Base-by-base conservation (phyloP, 2,888 invertebrate species). In the Drosophila monieri region DNA sequence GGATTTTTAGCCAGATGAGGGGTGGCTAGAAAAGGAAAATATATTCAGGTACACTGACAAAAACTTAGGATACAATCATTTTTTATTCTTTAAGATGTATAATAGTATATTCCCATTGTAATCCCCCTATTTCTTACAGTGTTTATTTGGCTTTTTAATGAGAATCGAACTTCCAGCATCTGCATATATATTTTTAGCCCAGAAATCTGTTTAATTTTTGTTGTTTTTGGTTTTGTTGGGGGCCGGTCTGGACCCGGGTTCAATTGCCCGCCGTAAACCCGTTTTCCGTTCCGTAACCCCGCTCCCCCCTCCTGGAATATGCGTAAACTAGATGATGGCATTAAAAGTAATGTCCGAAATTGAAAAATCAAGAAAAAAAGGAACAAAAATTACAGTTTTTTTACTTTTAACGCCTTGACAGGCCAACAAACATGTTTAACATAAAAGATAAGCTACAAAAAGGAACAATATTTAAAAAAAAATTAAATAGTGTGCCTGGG, bases 281-380 rank as follows among this genome's bases (percentile, higher is more conserved):
- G 64, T 64, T 64, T 64, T 12, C 37, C 35, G 48, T 46, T 69
- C 30, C 44, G 49, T 56, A 48, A 37, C 41, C n/a, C 35, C 2
- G n/a, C 35, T n/a, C n/a, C 14, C n/a, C 35, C 35, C 12, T 12
- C 4, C 5, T 9, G 27, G 9, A 27, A 9, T 71, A 60, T 69
- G 77, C 66, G 67, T 70, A 68, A 78, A 73, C 85, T 85, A 79
- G 79, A 81, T 81, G 85, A 85, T 66, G 64, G 77, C 76, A 79
- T 79, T 76, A 79, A 68, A 69, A 49, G 37, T 54, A 73, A 59
- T 85, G 69, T 62, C 59, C 32, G 23, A 57, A 52, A 60, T 55
- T 52, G 18, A 66, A 56, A 55, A 77, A 23, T 25, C 47, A 25
- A 53, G 64, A 48, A 51, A 43, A 41, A 37, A 48, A 41, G 30